These are phyloP conservation scores for Oeneis ivallda DNA, from an alignment of 2,888 invertebrate species.

Conservation along the genomic window DNA sequence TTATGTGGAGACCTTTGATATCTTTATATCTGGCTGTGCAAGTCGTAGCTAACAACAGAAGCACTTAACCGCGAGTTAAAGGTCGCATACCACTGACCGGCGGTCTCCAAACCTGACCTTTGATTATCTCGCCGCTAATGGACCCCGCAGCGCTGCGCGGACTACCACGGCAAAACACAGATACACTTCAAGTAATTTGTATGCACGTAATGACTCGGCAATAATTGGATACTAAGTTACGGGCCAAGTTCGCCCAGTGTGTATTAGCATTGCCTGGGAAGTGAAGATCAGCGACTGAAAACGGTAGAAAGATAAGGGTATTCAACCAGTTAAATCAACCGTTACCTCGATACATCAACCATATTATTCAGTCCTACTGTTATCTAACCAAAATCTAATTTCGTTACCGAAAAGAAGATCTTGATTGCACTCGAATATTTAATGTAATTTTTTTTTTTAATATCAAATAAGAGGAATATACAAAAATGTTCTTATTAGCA, in stretches of 20 bases:
- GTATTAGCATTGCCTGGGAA: not conserved
- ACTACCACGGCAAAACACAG: slow-evolving; percentile 4
- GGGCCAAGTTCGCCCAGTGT: not conserved
- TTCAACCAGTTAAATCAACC: too few relatives aligned
- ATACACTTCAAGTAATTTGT: slow-evolving; percentile 16
- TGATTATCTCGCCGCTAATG: slow-evolving; percentile 62
- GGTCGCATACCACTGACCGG: slow-evolving; percentile 38
- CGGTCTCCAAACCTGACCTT: slow-evolving; percentile 54
- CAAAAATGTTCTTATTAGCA: too few relatives aligned
- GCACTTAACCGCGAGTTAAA: slow-evolving; percentile 41
- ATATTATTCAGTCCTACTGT: too few relatives aligned
- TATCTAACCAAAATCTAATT: too few relatives aligned
- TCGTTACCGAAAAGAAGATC: too few relatives aligned
- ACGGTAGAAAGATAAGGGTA: too few relatives aligned
- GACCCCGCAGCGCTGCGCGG: slow-evolving; percentile 37
- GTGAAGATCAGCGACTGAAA: not conserved
- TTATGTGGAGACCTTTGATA: slow-evolving; percentile 14
- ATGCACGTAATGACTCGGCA: slow-evolving; percentile 11
- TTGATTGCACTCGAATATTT: too few relatives aligned
- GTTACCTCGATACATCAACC: too few relatives aligned
- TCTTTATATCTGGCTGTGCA: slow-evolving; percentile 27
- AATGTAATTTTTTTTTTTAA: too few relatives aligned
- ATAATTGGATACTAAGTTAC: slow-evolving; percentile 1
- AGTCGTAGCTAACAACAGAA: slow-evolving; percentile 37
- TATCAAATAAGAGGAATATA: too few relatives aligned